phyloP scores from a whole-genome alignment of 1,140 invertebrate species.

The Euura saliciscinereae region DNA sequence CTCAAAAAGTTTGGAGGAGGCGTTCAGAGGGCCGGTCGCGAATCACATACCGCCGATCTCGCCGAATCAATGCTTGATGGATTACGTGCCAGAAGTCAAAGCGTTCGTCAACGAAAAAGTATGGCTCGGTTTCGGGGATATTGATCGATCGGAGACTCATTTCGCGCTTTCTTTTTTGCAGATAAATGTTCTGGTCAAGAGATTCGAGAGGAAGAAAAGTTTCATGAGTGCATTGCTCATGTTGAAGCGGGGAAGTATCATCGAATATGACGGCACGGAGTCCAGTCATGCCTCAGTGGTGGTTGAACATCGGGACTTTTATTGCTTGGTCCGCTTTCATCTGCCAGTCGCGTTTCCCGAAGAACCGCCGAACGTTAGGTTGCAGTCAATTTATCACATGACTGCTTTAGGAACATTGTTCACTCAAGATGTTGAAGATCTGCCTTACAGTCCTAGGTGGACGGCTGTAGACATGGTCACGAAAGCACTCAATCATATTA shows the following conservation, averaged over 20 bases:
- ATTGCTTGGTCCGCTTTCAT: conserved; percentile 36
- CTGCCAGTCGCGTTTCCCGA: conserved; percentile 40
- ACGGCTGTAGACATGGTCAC: conserved; percentile 23
- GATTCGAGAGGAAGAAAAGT: conserved; percentile 27
- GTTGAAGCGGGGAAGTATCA: conserved; percentile 21
- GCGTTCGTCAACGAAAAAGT: conserved; percentile 61
- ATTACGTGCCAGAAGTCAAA: conserved; percentile 64
- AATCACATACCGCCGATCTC: conserved; percentile 46
- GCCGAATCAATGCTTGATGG: conserved; percentile 56
- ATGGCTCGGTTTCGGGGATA: conserved; percentile 24
- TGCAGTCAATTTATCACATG: conserved; percentile 45
- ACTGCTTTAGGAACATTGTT: conserved; percentile 23
- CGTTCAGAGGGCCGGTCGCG: conserved; percentile 29
- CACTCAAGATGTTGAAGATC: conserved; percentile 15
- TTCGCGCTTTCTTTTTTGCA: conserved; percentile 24
- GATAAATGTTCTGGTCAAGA: conserved; percentile 30
- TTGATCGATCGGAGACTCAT: not conserved
- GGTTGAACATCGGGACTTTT: conserved; percentile 29
- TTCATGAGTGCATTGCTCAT: conserved; percentile 30
- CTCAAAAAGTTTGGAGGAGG: conserved; percentile 46
- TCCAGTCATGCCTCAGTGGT: conserved; percentile 33
- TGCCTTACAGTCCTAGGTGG: conserved; percentile 27
- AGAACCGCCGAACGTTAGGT: conserved; percentile 32
- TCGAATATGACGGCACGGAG: conserved; percentile 44
- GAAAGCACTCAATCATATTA: conserved; percentile 21